Conservation (phyloP, 2,888 invertebrate genomes). For the Ferdinandea cuprea region DNA sequence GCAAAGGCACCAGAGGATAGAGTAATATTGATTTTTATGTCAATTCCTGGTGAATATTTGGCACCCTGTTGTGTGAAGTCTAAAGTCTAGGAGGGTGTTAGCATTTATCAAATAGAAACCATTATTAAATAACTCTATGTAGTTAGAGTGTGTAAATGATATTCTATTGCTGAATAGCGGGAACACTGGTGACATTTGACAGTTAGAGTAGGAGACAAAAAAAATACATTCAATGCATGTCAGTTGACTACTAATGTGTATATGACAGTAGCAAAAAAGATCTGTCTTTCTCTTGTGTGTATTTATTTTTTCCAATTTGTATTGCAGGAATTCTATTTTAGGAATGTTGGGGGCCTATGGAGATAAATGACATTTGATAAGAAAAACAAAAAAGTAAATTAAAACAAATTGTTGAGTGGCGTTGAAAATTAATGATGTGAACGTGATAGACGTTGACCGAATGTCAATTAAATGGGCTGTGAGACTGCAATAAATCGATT, state of each 20-base stretch:
- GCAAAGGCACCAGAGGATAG: constrained; percentile 46
- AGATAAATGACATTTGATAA: constrained; percentile 65
- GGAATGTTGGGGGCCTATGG: constrained; percentile 18
- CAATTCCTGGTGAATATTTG: constrained; percentile 48
- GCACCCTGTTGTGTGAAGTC: too few species aligned
- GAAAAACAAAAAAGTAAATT: constrained; percentile 58
- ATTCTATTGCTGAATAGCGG: constrained; percentile 58
- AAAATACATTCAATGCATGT: constrained; percentile 48
- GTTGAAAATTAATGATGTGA: constrained; percentile 71
- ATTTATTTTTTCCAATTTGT: constrained; percentile 14
- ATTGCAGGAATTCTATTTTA: constrained; percentile 49
- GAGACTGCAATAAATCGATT: constrained; percentile 37
- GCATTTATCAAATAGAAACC: constrained; percentile 46
- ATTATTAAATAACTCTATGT: constrained; percentile 59
- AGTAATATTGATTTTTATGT: constrained; percentile 57
- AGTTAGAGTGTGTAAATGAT: constrained; percentile 62
- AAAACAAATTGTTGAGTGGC: constrained; percentile 71
- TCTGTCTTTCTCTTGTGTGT: not conserved
- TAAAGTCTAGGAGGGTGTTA: constrained; percentile 28
- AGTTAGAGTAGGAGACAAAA: not conserved
- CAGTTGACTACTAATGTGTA: constrained; percentile 54
- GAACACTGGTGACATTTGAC: constrained; percentile 63
- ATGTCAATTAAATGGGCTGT: constrained; percentile 60
- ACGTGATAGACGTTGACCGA: constrained; percentile 71
- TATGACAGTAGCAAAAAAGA: constrained; percentile 38